Conservation (phyloP, 2,888 invertebrate species). For the Penaeus monodon region DNA sequence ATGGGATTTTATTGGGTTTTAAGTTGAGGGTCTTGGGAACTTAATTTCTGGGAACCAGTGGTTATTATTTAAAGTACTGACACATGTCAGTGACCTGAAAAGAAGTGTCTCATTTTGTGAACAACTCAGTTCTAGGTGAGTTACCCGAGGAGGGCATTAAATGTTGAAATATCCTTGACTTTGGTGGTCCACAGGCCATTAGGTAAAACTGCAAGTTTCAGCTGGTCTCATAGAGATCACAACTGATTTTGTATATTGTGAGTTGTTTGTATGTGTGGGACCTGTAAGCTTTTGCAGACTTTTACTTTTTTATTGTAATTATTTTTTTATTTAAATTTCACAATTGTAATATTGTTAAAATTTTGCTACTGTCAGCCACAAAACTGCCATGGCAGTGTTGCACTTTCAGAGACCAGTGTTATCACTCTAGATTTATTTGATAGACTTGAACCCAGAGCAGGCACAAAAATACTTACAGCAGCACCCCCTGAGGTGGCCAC, state of each 20-base stretch:
- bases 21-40: neutral
- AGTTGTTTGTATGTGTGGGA: constrained; percentile 35
- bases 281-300: constrained; percentile 29
- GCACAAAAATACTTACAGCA: constrained; percentile 1
- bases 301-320: constrained; percentile 16
- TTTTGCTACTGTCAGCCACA: constrained; percentile 16
- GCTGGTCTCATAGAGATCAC: constrained; percentile 37
- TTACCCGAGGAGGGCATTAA: constrained; percentile 39
- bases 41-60: no score
- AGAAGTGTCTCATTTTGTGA: constrained; percentile 20
- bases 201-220: constrained; percentile 7
- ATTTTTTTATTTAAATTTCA: constrained; percentile 21
- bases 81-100: constrained; percentile 8
- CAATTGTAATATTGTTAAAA: constrained; percentile 18
- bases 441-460: constrained; percentile 2
- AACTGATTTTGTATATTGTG: constrained; percentile 28
- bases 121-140: constrained; percentile 31
- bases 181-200: constrained; percentile 23
- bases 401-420: constrained; percentile 28
- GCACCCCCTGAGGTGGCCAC: constrained; percentile 20
- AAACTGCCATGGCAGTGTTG: constrained; percentile 33
- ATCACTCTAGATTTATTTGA: neutral
- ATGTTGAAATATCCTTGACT: constrained; percentile 22
- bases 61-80: neutral
- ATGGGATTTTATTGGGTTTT: neutral